Base-by-base conservation (phyloP, 2,797 vertebrate species). In the Silurus lanzhouensis region DNA sequence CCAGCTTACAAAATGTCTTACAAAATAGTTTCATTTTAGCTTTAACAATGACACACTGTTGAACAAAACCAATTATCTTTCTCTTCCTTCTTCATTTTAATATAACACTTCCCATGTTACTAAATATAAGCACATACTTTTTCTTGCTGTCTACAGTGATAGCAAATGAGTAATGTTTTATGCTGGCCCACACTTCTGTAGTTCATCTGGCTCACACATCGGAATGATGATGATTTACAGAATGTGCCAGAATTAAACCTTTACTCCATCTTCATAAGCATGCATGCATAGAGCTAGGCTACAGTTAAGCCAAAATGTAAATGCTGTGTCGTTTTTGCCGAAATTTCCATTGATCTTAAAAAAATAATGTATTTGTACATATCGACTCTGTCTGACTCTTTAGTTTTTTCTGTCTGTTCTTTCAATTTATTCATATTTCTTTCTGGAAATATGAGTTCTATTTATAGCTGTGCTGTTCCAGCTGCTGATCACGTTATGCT, bases 401-500 rank as follows among this genome's bases (percentile, higher is more conserved):
- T 85, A 63, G 71, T 61, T 68, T 81, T 71, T 83, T 87, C 87
- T 86, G 71, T 81, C 63, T 15, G 72, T 27, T 77, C 31, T 25
- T 67, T 82, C 68, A 60, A 19, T 70, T 81, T 38, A 52, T 19
- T n/a, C 57, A 46, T 55, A 81, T 81, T 55, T 38, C 80, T 57
- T 57, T 82, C 0, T 15, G 19, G 19, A n/a, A 27, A 38, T 71
- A 55, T 86, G 27, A 25, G 38, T 25, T 52, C 60, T 25, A 17
- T 76, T 75, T 86, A 13, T 79, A 81, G 85, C 38, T 79, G 67
- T 17, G 44, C 85, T 86, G 19, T 77, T 38, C 64, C 80, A 83
- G 87, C 80, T 88, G n/a, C 91, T 82, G 83, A 85, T 3, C n/a
- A 82, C 79, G 76, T 89, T 91, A 90, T 90, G 90, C 87, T 91